These are phyloP conservation scores for Kryptopterus vitreolus DNA, from an alignment of 2,797 vertebrate species.

Conservation along the genomic window DNA sequence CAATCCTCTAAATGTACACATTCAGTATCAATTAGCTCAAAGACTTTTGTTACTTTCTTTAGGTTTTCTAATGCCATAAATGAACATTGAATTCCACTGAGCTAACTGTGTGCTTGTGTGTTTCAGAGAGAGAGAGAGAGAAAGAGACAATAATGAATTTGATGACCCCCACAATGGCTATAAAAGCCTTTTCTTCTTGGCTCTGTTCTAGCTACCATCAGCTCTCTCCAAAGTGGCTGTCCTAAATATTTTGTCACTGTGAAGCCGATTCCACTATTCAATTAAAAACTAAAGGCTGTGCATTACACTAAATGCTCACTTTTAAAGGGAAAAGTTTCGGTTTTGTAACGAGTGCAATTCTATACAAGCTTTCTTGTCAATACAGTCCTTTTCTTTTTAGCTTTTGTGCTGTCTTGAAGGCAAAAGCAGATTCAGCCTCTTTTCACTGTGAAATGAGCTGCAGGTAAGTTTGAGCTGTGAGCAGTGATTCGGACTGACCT, in stretches of 20 bases:
- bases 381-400: not conserved
- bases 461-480: not conserved
- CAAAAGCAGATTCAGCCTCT: not conserved
- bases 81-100: no score
- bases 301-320: slow-evolving; percentile 29
- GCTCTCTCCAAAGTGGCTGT: slow-evolving; percentile 11
- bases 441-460: slow-evolving; percentile 2
- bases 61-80: slow-evolving; percentile 27
- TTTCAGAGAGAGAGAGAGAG: not conserved
- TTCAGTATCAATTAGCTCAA: not conserved
- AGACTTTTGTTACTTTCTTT: no score
- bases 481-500: not conserved
- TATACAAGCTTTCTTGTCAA: not conserved
- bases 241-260: slow-evolving; percentile 22
- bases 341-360: slow-evolving; percentile 16
- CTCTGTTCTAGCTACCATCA: slow-evolving; percentile 4
- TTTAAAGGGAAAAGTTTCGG: not conserved
- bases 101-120: no score
- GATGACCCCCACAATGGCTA: slow-evolving; percentile 21
- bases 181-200: slow-evolving; percentile 15
- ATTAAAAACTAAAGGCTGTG: slow-evolving; percentile 37
- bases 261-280: slow-evolving; percentile 8
- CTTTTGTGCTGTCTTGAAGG: slow-evolving; percentile 4
- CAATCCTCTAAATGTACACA: slow-evolving; percentile 20
- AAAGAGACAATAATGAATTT: slow-evolving; percentile 25